Evolutionary conservation across 2,797 vertebrate genomes (phyloP).

Genomic region (Bufotes viridis): DNA sequence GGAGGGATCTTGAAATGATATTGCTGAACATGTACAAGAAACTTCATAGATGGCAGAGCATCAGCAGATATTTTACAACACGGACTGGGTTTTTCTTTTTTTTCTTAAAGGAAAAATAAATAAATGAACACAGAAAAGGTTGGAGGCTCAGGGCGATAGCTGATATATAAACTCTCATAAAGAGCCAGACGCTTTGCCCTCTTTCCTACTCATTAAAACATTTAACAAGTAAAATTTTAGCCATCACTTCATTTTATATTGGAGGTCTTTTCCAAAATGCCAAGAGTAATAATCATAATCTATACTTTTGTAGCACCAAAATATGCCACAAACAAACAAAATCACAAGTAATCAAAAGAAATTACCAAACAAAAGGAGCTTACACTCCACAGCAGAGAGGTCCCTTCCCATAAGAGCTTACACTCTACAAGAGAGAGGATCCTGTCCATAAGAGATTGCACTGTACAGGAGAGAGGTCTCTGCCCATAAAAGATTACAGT

Average conservation of each 20-base stretch:
- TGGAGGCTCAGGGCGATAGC: slow-evolving; percentile 25
- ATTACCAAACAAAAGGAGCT: too few relatives aligned
- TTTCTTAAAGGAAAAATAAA: slow-evolving; percentile 37
- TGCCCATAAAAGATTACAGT: too few relatives aligned
- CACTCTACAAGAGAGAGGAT: too few relatives aligned
- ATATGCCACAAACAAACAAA: background rate
- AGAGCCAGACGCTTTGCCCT: background rate
- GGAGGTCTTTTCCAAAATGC: background rate
- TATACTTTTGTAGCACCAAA: too few relatives aligned
- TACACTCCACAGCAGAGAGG: too few relatives aligned
- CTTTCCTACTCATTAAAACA: background rate
- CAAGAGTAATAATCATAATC: background rate
- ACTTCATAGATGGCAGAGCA: slow-evolving; percentile 49
- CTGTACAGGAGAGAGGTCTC: too few relatives aligned
- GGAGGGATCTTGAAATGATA: slow-evolving; percentile 53
- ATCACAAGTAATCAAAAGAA: background rate
- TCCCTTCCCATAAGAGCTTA: too few relatives aligned
- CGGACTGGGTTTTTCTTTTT: background rate
- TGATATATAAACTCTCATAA: slow-evolving; percentile 40
- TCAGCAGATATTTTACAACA: slow-evolving; percentile 59
- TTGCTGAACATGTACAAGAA: slow-evolving; percentile 57
- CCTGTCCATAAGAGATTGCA: too few relatives aligned
- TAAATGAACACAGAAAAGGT: slow-evolving; percentile 46
- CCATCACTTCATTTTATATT: background rate
- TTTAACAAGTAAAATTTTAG: background rate